A percentile compares a stretch with the other conserved stretches of the same genome.
These are phyloP conservation scores for Lasioglossum malachurum DNA, from an alignment of 2,888 invertebrate species.

Conservation along the genomic window DNA sequence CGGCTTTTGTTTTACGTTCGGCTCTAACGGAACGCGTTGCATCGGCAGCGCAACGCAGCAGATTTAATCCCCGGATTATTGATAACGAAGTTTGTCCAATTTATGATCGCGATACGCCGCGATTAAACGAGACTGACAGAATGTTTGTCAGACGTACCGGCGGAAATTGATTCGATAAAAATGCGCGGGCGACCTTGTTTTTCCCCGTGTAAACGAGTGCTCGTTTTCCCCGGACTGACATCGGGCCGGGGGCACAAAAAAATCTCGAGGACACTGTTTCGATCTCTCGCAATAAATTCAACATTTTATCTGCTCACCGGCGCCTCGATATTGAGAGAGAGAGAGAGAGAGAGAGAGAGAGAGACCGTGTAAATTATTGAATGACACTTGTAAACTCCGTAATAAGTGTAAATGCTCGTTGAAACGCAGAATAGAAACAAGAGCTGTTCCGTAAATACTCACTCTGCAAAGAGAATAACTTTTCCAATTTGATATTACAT, in stretches of 20 bases:
- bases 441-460: neutral
- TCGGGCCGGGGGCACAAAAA: neutral
- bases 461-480: neutral
- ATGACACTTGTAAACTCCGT: neutral
- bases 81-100: slow-evolving; percentile 54
- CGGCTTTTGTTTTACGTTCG: slow-evolving; percentile 10
- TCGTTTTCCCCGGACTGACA: neutral
- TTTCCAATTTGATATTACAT: neutral
- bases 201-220: neutral
- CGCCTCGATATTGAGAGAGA: neutral
- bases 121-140: slow-evolving; percentile 35
- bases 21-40: neutral
- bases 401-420: neutral
- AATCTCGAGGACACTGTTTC: neutral
- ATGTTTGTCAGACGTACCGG: slow-evolving; percentile 15
- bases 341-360: neutral
- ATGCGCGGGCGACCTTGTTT: slow-evolving; percentile 5
- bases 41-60: slow-evolving; percentile 12
- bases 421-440: neutral
- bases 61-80: slow-evolving; percentile 52
- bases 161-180: slow-evolving; percentile 25
- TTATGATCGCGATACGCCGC: slow-evolving; percentile 40
- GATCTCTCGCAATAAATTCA: neutral
- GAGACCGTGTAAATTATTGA: neutral
- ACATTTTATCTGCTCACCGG: neutral